phyloP scores from a whole-genome alignment of 64 coral and sea anemone genomes.

The Trachythela sp. region DNA sequence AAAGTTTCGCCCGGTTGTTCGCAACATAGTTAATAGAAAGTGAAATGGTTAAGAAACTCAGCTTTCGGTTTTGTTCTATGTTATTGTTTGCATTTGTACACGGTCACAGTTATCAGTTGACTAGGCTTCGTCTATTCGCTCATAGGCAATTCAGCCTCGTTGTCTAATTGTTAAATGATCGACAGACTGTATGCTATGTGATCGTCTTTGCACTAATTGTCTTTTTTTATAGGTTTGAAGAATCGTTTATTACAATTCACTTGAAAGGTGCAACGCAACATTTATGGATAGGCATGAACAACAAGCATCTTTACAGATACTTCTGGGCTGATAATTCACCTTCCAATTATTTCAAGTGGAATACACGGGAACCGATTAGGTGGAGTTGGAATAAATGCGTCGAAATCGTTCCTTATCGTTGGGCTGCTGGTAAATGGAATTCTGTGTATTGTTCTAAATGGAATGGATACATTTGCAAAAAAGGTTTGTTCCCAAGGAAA shows the following conservation, averaged over 20 bases:
- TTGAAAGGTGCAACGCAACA: neutral
- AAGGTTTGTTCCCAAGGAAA: neutral
- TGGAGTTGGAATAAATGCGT: neutral
- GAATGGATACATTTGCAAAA: slow-evolving; percentile 11
- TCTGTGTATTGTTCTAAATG: neutral
- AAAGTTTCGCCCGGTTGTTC: too few relatives aligned
- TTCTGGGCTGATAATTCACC: neutral
- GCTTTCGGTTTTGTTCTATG: too few relatives aligned
- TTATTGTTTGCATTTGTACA: too few relatives aligned
- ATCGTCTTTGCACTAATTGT: neutral
- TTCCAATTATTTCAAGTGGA: neutral
- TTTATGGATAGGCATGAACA: neutral
- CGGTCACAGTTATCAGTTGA: too few relatives aligned
- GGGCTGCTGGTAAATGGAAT: neutral
- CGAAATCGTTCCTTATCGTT: slow-evolving; percentile 2
- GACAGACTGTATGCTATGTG: too few relatives aligned
- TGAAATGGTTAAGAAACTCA: too few relatives aligned
- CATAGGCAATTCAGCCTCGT: too few relatives aligned
- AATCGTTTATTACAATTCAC: neutral
- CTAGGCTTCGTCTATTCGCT: too few relatives aligned
- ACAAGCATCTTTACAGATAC: neutral
- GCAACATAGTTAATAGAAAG: too few relatives aligned
- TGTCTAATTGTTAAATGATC: too few relatives aligned
- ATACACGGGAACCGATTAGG: neutral
- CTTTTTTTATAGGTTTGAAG: neutral